These are phyloP conservation scores for Mesopsocus fuscifrons DNA, from an alignment of 2,888 invertebrate genomes.

Conservation along the genomic window DNA sequence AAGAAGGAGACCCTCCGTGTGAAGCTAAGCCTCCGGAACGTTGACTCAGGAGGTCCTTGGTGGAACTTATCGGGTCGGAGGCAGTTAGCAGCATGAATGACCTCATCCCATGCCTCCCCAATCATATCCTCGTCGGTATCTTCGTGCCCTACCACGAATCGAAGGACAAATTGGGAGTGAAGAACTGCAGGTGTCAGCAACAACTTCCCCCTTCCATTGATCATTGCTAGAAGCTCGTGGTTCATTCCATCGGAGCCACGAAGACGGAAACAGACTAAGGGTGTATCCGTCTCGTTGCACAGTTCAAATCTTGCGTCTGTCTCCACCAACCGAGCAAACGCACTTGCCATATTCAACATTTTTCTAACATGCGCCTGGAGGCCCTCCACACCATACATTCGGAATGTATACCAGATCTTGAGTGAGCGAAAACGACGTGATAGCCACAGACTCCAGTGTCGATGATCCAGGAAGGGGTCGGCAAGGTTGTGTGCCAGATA, in stretches of 20 bases:
- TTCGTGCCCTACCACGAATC: constrained; percentile 87
- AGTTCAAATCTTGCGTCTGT: constrained; percentile 77
- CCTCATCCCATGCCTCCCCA: constrained; percentile 33
- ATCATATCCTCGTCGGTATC: constrained; percentile 71
- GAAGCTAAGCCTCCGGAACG: no score
- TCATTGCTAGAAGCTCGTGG: constrained; percentile 73
- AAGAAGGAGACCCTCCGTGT: no score
- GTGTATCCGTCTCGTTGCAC: constrained; percentile 82
- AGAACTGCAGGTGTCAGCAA: constrained; percentile 94
- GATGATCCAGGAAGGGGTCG: constrained; percentile 73
- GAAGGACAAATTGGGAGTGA: constrained; percentile 74
- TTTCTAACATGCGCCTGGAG: constrained; percentile 83
- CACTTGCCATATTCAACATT: constrained; percentile 76
- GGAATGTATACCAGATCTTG: constrained; percentile 93
- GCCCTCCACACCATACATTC: constrained; percentile 85
- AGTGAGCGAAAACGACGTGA: constrained; percentile 87
- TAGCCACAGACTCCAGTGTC: constrained; percentile 96
- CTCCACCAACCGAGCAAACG: constrained; percentile 62
- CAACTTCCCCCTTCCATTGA: constrained; percentile 86
- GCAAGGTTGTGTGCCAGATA: constrained; percentile 95
- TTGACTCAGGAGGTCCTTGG: no score
- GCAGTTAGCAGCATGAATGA: no score
- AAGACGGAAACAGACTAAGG: constrained; percentile 79
- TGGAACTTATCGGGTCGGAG: no score
- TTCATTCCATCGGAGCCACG: constrained; percentile 58